Conservation (phyloP, 2,113 vertebrate genomes). For the Grantiella picta region DNA sequence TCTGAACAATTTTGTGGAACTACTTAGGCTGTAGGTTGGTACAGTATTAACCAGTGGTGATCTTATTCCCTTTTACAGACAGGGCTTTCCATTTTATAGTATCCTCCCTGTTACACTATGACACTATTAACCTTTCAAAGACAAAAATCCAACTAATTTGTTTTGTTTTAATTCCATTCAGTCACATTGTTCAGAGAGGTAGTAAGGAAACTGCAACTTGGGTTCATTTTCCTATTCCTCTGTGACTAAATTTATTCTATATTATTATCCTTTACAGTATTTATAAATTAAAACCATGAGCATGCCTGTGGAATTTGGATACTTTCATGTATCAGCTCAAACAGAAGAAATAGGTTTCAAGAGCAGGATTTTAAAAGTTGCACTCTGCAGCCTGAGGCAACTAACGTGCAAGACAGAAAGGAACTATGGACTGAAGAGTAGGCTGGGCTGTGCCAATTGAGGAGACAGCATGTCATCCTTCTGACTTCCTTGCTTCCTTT, state of each 20-base stretch:
- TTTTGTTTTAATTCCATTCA: not conserved
- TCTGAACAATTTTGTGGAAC: not conserved
- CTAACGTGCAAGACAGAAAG: not conserved
- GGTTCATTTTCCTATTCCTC: not conserved
- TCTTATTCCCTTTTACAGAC: not conserved
- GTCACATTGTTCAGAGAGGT: not conserved
- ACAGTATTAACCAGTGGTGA: not conserved
- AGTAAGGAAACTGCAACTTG: not conserved
- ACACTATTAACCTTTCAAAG: not conserved
- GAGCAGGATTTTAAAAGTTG: not conserved
- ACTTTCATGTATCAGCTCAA: not conserved
- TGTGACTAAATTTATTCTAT: not conserved
- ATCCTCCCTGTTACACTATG: not conserved
- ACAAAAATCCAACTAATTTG: not conserved
- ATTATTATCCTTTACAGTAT: not conserved
- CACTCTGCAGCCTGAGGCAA: not conserved
- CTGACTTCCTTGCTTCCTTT: not conserved
- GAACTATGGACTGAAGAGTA: not conserved
- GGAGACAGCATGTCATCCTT: not conserved
- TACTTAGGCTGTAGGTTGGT: not conserved
- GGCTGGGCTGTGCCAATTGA: not conserved
- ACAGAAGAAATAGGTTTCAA: not conserved
- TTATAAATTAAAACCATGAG: not conserved
- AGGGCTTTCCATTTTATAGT: not conserved
- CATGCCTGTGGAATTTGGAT: not conserved